A percentile compares a stretch with the other conserved stretches of the same genome.
These are phyloP conservation scores for Siniperca undulata DNA, from an alignment of 2,797 vertebrate genomes.

Conservation along the genomic window DNA sequence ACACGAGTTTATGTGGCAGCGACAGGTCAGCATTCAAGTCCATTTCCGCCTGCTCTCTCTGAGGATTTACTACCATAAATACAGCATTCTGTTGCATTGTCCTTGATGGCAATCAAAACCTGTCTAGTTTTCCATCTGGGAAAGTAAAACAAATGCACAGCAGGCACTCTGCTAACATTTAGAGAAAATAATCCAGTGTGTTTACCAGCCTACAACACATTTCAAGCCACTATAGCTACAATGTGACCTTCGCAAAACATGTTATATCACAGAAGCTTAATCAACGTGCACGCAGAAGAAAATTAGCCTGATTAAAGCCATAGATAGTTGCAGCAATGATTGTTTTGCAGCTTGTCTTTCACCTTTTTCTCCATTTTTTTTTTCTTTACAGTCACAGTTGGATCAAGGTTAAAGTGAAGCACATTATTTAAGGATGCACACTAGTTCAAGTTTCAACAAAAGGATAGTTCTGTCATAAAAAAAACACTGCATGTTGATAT, in stretches of 20 bases:
- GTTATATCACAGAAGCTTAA: constrained; percentile 24
- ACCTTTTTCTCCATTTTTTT: not conserved
- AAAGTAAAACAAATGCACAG: constrained; percentile 35
- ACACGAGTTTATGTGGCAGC: constrained; percentile 6
- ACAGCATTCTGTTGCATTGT: constrained; percentile 13
- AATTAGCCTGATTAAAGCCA: constrained; percentile 17
- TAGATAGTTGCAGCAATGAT: not conserved
- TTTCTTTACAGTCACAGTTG: not conserved
- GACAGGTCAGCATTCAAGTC: constrained; percentile 41
- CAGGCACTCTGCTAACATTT: constrained; percentile 29
- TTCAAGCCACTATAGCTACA: constrained; percentile 13
- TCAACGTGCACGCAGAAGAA: not conserved
- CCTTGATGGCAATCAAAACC: constrained; percentile 42
- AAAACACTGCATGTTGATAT: not conserved
- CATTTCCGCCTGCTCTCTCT: constrained; percentile 20
- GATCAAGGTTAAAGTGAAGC: not conserved
- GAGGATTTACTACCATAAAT: constrained; percentile 53
- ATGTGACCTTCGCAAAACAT: constrained; percentile 34
- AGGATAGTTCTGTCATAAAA: not conserved
- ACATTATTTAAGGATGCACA: not conserved
- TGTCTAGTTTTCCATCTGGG: constrained; percentile 40
- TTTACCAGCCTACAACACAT: constrained; percentile 6
- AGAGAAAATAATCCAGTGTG: constrained; percentile 7
- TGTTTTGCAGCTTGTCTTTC: constrained; percentile 3
- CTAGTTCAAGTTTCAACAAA: not conserved